phyloP scores from a whole-genome alignment of 2,888 invertebrate species.

The Drosophila recens region DNA sequence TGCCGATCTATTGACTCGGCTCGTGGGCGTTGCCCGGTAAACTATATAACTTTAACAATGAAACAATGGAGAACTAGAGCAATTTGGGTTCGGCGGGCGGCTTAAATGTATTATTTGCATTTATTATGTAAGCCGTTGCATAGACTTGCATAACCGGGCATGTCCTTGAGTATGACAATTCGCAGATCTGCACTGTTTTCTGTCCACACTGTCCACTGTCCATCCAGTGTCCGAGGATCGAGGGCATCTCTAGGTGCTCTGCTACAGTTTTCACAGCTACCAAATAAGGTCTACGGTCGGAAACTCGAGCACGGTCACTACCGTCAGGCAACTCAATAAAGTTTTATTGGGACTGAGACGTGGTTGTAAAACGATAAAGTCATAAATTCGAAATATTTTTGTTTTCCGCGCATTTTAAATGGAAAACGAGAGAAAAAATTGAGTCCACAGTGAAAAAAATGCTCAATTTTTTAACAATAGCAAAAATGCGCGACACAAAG shows the following conservation, averaged over 20 bases:
- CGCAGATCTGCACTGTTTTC: slow-evolving; percentile 14
- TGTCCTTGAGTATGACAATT: slow-evolving; percentile 45
- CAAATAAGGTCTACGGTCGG: slow-evolving; percentile 70
- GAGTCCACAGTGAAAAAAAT: slow-evolving; percentile 71
- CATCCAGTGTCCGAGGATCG: background rate
- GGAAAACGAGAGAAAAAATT: slow-evolving; percentile 75
- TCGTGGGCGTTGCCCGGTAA: slow-evolving; percentile 68
- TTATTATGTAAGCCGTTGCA: slow-evolving; percentile 79
- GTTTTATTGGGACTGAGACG: slow-evolving; percentile 61
- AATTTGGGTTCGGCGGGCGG: slow-evolving; percentile 57
- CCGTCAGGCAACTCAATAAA: slow-evolving; percentile 67
- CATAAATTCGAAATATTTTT: slow-evolving; percentile 73
- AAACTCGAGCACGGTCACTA: slow-evolving; percentile 68
- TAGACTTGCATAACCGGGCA: slow-evolving; percentile 75
- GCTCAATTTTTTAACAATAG: slow-evolving; percentile 77
- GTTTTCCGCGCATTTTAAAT: slow-evolving; percentile 67
- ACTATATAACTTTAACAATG: slow-evolving; percentile 32
- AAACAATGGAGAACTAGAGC: slow-evolving; percentile 76
- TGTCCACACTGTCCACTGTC: background rate
- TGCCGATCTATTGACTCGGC: slow-evolving; percentile 53
- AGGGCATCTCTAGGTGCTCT: slow-evolving; percentile 36
- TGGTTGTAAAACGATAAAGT: slow-evolving; percentile 76
- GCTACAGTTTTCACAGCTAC: slow-evolving; percentile 74
- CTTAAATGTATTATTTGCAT: slow-evolving; percentile 62
- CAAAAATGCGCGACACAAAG: slow-evolving; percentile 67